Conservation (phyloP, 2,113 vertebrate genomes). For the Rhynchomys soricoides region DNA sequence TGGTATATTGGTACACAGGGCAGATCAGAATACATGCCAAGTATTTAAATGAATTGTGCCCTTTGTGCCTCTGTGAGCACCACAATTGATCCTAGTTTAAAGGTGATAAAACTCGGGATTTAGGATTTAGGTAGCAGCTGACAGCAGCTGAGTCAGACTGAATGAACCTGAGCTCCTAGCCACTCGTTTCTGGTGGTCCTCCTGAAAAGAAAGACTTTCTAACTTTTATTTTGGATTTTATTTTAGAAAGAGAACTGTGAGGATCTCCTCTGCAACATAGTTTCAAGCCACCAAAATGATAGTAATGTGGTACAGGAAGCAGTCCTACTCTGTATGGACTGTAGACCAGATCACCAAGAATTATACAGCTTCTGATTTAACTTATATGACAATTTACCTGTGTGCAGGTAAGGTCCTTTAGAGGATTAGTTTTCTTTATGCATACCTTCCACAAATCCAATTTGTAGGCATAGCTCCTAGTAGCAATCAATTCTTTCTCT, state of each 20-base stretch:
- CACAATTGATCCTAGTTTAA: conserved; percentile 16
- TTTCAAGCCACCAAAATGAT: background rate
- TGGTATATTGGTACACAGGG: background rate
- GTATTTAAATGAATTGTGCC: background rate
- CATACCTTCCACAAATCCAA: background rate
- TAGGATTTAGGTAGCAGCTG: background rate
- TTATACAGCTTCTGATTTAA: background rate
- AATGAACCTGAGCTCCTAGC: background rate
- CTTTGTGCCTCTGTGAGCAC: background rate
- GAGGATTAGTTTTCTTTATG: background rate
- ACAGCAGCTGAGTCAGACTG: background rate
- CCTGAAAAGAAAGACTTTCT: background rate
- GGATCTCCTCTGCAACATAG: background rate
- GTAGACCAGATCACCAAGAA: background rate
- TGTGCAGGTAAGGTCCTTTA: background rate
- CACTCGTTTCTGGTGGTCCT: background rate
- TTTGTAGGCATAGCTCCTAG: background rate
- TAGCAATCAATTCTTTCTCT: background rate
- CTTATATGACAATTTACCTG: background rate
- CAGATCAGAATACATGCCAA: background rate
- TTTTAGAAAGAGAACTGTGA: background rate
- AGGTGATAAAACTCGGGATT: background rate
- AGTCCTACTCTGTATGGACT: background rate
- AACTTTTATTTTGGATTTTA: background rate
- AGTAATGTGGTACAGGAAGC: background rate